Percentiles rank a stretch among this genome's conserved stretches.
phyloP scores from a whole-genome alignment of 2,888 invertebrate genomes.

The Ephialtes manifestator region DNA sequence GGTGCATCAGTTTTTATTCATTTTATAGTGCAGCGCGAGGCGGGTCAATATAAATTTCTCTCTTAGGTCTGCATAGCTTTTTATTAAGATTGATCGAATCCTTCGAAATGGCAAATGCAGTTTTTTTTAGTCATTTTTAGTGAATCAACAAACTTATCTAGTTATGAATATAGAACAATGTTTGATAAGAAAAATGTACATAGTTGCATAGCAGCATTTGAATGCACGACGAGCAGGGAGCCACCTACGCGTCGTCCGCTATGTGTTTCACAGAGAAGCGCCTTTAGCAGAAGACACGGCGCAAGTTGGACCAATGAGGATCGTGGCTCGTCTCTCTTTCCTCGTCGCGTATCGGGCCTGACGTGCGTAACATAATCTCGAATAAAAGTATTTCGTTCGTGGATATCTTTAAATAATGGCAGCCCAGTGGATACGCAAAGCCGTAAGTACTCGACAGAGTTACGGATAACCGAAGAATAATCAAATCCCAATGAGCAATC shows the following conservation, averaged over 20 bases:
- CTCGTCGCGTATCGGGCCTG: slow-evolving; percentile 75
- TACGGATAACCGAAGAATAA: slow-evolving; percentile 42
- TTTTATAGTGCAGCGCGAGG: neutral
- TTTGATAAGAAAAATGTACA: neutral
- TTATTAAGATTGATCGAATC: neutral
- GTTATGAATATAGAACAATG: neutral
- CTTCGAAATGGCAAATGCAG: too few relatives aligned
- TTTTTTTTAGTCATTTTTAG: neutral
- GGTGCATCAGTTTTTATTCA: too few relatives aligned
- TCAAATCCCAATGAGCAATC: slow-evolving; percentile 61
- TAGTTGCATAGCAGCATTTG: neutral
- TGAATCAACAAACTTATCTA: neutral
- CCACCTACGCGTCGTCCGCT: slow-evolving; percentile 76
- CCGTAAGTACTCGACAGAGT: slow-evolving; percentile 78
- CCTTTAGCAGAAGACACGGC: slow-evolving; percentile 80
- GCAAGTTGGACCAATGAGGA: slow-evolving; percentile 75
- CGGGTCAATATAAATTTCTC: neutral
- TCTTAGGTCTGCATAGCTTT: too few relatives aligned
- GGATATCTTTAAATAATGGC: slow-evolving; percentile 81
- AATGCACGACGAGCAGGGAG: slow-evolving; percentile 59
- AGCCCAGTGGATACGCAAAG: slow-evolving; percentile 84
- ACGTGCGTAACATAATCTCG: slow-evolving; percentile 76
- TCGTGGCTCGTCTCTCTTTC: slow-evolving; percentile 71
- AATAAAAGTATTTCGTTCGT: slow-evolving; percentile 69
- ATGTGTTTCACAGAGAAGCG: neutral